Percentiles rank a stretch among this genome's conserved stretches.
Evolutionary conservation across 2,797 vertebrate species (phyloP).

Genomic region (Falco naumanni): DNA sequence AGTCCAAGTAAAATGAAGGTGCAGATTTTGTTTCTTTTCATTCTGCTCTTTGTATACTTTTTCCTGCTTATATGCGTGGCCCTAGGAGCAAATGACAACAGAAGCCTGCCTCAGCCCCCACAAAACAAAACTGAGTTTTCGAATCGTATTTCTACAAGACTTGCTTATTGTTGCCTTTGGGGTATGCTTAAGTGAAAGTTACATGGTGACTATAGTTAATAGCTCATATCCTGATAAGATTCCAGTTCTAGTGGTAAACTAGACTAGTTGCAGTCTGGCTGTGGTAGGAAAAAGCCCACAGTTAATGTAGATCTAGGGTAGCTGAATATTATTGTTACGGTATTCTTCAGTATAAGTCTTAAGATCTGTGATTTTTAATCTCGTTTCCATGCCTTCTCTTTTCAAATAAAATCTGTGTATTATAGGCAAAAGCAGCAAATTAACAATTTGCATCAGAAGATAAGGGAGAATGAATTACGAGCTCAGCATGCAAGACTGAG

Average conservation of each 20-base stretch:
- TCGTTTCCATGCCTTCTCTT: not conserved
- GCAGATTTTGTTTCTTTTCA: not conserved
- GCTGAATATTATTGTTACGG: not conserved
- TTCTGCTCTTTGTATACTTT: not conserved
- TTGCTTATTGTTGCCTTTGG: not conserved
- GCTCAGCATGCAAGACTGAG: slow-evolving; percentile 88
- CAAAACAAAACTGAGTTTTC: not conserved
- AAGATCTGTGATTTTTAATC: not conserved
- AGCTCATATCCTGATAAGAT: not conserved
- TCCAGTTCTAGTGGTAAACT: not conserved
- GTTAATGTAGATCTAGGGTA: not conserved
- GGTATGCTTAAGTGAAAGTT: not conserved
- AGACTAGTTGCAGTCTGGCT: not conserved
- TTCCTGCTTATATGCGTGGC: not conserved
- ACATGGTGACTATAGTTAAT: not conserved
- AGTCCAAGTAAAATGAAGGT: not conserved
- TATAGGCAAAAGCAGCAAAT: slow-evolving; percentile 96
- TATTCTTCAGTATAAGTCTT: not conserved
- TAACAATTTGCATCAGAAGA: slow-evolving; percentile 87
- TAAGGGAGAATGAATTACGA: slow-evolving; percentile 91
- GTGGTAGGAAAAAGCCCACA: not conserved
- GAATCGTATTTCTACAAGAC: not conserved
- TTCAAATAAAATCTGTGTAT: slow-evolving; percentile 45
- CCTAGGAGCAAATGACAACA: not conserved
- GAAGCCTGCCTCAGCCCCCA: not conserved